phyloP scores from a whole-genome alignment of 2,888 invertebrate genomes.

The Cheilosia pagana region DNA sequence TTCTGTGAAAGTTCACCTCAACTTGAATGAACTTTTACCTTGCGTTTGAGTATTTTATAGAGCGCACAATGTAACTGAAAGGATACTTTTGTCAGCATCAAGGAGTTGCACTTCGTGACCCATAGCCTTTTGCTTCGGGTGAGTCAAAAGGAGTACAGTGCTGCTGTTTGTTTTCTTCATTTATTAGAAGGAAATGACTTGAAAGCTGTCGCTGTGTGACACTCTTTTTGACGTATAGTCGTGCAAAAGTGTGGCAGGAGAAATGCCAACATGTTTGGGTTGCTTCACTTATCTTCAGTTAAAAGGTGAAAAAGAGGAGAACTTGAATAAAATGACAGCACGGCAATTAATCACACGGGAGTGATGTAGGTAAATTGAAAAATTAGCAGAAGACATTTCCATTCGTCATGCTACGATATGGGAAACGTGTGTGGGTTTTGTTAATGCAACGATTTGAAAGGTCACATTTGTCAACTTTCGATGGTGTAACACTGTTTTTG shows the following conservation, averaged over 20 bases:
- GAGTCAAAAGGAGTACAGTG: slow-evolving; percentile 30
- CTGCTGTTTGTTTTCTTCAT: slow-evolving; percentile 13
- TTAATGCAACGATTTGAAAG: not conserved
- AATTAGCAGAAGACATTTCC: not conserved
- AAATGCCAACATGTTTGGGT: slow-evolving; percentile 7
- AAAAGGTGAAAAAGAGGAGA: not conserved
- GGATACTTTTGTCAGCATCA: slow-evolving; percentile 37
- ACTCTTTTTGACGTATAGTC: not conserved
- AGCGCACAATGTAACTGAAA: slow-evolving; percentile 45
- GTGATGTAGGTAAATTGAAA: not conserved
- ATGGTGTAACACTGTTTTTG: no score
- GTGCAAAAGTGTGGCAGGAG: slow-evolving; percentile 23
- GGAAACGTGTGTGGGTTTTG: not conserved
- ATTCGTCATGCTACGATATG: not conserved
- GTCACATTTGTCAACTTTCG: not conserved
- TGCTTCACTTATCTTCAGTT: not conserved
- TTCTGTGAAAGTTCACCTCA: slow-evolving; percentile 35
- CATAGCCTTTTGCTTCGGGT: slow-evolving; percentile 55
- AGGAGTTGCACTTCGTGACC: slow-evolving; percentile 61
- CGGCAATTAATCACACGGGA: not conserved
- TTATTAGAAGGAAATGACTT: slow-evolving; percentile 33
- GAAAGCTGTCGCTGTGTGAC: slow-evolving; percentile 21
- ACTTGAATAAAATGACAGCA: not conserved
- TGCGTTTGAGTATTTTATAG: slow-evolving; percentile 18
- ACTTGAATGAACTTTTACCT: slow-evolving; percentile 54